Evolutionary conservation across 1,140 invertebrate species (phyloP).

Genomic region (Orchestia grillus): DNA sequence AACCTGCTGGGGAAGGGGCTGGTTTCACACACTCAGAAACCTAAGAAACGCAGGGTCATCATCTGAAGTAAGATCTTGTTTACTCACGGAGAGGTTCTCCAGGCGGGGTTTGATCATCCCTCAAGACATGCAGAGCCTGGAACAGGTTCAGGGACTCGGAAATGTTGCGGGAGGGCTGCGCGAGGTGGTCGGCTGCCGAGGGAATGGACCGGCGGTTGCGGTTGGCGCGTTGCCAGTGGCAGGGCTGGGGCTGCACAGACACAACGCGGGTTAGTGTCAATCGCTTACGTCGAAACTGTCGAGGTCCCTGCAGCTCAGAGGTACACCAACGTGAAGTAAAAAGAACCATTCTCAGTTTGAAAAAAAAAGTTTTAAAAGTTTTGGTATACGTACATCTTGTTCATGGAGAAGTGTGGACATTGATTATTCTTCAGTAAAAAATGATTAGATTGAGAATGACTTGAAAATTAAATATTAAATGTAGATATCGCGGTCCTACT

Average conservation of each 20-base stretch:
- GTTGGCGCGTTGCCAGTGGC: conserved; percentile 66
- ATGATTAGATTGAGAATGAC: too few species aligned
- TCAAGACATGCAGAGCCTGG: conserved; percentile 66
- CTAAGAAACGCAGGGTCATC: not conserved
- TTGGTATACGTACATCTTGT: not conserved
- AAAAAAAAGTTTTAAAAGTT: not conserved
- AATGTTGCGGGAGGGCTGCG: conserved; percentile 52
- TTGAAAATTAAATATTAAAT: too few species aligned
- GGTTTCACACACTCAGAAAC: not conserved
- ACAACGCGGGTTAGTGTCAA: not conserved
- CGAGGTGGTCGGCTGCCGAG: not conserved
- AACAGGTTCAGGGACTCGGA: conserved; percentile 65
- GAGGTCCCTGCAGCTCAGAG: not conserved
- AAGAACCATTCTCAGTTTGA: not conserved
- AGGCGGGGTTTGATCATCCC: conserved; percentile 63
- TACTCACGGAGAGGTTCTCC: not conserved
- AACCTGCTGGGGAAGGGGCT: too few species aligned
- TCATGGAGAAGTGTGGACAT: not conserved
- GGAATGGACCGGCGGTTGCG: not conserved
- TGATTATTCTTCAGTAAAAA: not conserved
- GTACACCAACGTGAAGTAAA: not conserved
- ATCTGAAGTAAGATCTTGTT: not conserved
- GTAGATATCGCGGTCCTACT: too few species aligned
- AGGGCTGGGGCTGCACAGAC: conserved; percentile 62
- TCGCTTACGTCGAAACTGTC: conserved; percentile 12